Evolutionary conservation across 2,113 vertebrate species (phyloP), one percentile per base, ranked within the genome.

Genomic region (Cyanocitta stelleri): DNA sequence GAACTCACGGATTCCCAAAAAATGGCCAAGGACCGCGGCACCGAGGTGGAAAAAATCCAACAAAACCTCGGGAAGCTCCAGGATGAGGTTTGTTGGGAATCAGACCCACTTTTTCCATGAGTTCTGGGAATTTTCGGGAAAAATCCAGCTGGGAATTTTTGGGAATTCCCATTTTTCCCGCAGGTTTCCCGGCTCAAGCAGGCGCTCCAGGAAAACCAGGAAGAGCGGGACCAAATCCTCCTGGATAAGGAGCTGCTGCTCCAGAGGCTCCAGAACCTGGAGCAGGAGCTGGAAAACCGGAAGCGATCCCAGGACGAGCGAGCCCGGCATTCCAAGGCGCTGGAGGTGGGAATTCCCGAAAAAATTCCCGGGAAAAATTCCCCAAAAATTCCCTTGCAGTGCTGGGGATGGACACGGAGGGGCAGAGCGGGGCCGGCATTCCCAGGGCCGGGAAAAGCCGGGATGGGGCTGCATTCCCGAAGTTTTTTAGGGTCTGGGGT

Each of bases 201-300:
- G 72, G 98, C 98, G 49, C 95, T 99, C 30, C 97, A 99, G 92
- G 97, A 98, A 2, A 97, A 89, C 39, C 98, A 97, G 85, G 98
- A 98, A 4, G 99, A 99, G 90, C 97, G 98, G 56, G 99, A 99
- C 89, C 98, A 98, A 20, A 97, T 96, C 24, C 72, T 96, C 81
- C 97, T 99, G 95, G 99, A 99, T 62, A 99, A 98, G 90, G 99
- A 99, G 59, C 97, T 99, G 69, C 97, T 99, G 83, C 94, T 94
- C 32, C 99, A 99, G 97, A 97, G 98, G n/a, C 93, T 99, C 82
- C 98, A 98, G 95, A 98, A 98, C 88, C 96, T 99, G 9, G 98
- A 99, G 96, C 98, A 97, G 56, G 99, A 99, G 86, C 22, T 98
- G 4, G 99, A 99, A 58, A 88, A 89, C 85, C 98, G 98, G 95